These are phyloP conservation scores for Drosophila elegans DNA, from an alignment of 1,140 invertebrate genomes.

Conservation along the genomic window DNA sequence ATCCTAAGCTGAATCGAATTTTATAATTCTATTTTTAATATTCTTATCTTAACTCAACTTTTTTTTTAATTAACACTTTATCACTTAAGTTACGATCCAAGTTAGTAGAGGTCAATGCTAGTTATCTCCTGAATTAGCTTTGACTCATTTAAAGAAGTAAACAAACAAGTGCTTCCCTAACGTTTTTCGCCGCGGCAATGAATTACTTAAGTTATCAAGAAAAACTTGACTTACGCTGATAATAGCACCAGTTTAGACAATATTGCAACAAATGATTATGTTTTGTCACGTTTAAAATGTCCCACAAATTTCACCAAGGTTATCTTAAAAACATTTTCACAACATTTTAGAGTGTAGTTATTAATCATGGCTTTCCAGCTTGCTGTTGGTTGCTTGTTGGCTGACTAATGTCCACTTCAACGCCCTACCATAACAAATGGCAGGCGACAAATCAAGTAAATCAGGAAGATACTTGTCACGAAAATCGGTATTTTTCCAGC, in stretches of 20 bases:
- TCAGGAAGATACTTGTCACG: conserved; percentile 13
- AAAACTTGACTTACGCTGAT: conserved; percentile 4
- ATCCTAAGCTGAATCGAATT: too few relatives aligned
- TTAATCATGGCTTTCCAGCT: conserved; percentile 16
- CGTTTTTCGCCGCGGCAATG: neutral
- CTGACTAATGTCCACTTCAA: conserved; percentile 37
- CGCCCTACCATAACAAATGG: conserved; percentile 19
- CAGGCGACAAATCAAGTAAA: neutral
- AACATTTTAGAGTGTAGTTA: neutral
- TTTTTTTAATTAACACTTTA: too few relatives aligned
- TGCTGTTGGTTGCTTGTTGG: neutral
- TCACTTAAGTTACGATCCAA: neutral
- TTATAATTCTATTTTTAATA: too few relatives aligned
- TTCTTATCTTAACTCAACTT: too few relatives aligned
- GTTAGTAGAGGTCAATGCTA: neutral
- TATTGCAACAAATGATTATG: conserved; percentile 17
- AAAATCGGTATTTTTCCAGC: conserved; percentile 29
- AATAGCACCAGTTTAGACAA: conserved; percentile 12
- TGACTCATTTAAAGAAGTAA: neutral
- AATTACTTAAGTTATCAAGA: conserved; percentile 3
- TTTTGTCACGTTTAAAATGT: conserved; percentile 21
- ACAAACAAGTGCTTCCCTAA: conserved; percentile 5
- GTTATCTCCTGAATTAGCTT: neutral
- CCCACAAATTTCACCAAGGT: conserved; percentile 24
- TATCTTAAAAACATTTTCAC: conserved; percentile 13